These are phyloP conservation scores for Machimus rusticus DNA, from an alignment of 2,888 invertebrate genomes.

Conservation along the genomic window DNA sequence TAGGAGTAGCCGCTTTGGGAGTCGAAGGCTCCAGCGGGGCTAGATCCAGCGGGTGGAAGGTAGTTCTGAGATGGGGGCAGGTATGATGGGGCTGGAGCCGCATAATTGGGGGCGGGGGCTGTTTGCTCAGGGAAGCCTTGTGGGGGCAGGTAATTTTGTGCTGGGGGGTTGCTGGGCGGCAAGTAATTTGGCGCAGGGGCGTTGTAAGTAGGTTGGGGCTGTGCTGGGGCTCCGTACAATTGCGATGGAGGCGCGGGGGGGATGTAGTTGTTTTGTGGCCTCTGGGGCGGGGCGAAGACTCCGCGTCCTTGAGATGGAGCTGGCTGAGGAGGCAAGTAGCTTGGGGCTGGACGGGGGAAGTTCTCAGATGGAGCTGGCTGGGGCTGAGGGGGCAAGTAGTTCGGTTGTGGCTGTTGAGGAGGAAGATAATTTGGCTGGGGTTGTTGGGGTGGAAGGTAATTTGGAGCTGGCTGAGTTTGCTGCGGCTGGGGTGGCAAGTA, in stretches of 20 bases:
- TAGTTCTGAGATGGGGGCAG: background rate
- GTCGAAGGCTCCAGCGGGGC: background rate
- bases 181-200: background rate
- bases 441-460: background rate
- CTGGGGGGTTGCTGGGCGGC: background rate
- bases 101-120: background rate
- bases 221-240: background rate
- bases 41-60: background rate
- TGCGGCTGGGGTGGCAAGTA: background rate
- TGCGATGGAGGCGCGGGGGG: background rate
- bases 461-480: background rate
- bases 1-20: slow-evolving; percentile 12
- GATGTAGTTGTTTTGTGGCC: background rate
- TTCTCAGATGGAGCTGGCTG: background rate
- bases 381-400: background rate
- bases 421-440: background rate
- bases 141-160: background rate
- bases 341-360: background rate
- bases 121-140: background rate
- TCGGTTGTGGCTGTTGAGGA: background rate
- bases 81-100: background rate
- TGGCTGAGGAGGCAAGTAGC: background rate
- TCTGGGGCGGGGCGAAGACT: background rate
- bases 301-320: background rate
- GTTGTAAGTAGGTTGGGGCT: background rate